Evolutionary conservation across 92 coral and sea anemone species (phyloP), one percentile per base, ranked within the genome.

Genomic region (Epizoanthus rinbou): DNA sequence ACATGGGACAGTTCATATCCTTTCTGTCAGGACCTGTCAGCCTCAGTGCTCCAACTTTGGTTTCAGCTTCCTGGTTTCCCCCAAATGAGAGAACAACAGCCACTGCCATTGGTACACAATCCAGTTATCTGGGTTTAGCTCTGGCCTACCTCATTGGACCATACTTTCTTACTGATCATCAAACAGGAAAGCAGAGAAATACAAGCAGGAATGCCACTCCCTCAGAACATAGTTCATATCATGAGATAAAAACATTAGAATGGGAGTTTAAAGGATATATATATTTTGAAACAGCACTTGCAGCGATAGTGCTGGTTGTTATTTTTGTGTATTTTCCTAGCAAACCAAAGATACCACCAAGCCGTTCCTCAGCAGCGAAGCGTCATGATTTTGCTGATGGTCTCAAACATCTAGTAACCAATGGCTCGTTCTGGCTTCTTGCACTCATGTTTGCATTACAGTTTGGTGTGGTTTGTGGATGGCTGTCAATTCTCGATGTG

Each of bases 321-420:
- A 79, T 93, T 67, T 17, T 81, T 35, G 53, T 93, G 7, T 88
- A 93, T 64, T 91, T 86, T 62, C 97, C 97, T 6, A 78, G 92
- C 28, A 91, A 81, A 66, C 97, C 97, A 23, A 87, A 85, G 52
- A 75, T 80, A 0, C 97, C 97, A 3, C 97, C 97, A 52, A 91
- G 94, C n/a, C 72, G 35, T 4, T 89, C 97, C 19, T 84, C 94
- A 7, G 45, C 82, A 21, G 69, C 15, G 4, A 60, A 76, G 45
- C 82, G 82, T 10, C 82, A 76, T 8, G 82, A 76, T 8, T 59
- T 76, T 21, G 14, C 64, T 7, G 82, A 76, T 37, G 82, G 82
- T 35, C 56, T 76, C 5, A 76, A 76, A 19, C 69, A 52, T 41
- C 21, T 76, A 54, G n/a, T 60, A 37, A 58, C 69, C 7, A 19